Evolutionary conservation across 2,888 invertebrate genomes (phyloP).

Genomic region (Bruchidius siliquastri): DNA sequence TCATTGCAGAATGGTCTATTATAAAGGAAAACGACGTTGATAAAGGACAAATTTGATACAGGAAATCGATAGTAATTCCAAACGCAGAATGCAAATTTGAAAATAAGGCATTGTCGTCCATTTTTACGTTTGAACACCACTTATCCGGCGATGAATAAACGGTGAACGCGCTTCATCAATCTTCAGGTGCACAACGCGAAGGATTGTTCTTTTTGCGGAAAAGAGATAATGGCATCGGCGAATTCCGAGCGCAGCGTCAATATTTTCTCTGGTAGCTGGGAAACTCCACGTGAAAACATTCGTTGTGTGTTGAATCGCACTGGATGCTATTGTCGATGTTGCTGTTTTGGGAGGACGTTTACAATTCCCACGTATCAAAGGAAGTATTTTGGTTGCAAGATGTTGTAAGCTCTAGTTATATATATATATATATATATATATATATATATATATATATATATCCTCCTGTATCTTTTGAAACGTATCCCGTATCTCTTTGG

Average conservation of each 20-base stretch:
- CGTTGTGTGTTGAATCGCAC: neutral
- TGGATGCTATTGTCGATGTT: neutral
- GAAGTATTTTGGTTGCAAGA: too few species aligned
- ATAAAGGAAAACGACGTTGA: too few species aligned
- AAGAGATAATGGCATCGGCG: neutral
- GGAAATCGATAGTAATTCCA: neutral
- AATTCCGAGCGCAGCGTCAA: neutral
- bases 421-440: too few species aligned
- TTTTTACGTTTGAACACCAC: conserved; percentile 25
- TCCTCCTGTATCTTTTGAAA: too few species aligned
- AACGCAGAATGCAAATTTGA: neutral
- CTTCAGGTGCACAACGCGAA: conserved; percentile 20
- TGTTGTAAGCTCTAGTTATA: too few species aligned
- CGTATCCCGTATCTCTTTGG: too few species aligned
- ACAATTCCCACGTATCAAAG: too few species aligned
- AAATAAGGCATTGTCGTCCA: neutral
- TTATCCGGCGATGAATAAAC: conserved; percentile 24
- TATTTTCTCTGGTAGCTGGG: neutral
- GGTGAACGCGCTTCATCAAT: conserved; percentile 23
- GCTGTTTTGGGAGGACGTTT: neutral
- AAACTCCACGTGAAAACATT: neutral
- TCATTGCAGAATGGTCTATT: too few species aligned
- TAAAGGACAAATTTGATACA: neutral
- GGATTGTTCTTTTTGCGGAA: neutral
- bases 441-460: too few species aligned